phyloP scores from a whole-genome alignment of 23 tunicate genomes.

The Ciona savignyi region DNA sequence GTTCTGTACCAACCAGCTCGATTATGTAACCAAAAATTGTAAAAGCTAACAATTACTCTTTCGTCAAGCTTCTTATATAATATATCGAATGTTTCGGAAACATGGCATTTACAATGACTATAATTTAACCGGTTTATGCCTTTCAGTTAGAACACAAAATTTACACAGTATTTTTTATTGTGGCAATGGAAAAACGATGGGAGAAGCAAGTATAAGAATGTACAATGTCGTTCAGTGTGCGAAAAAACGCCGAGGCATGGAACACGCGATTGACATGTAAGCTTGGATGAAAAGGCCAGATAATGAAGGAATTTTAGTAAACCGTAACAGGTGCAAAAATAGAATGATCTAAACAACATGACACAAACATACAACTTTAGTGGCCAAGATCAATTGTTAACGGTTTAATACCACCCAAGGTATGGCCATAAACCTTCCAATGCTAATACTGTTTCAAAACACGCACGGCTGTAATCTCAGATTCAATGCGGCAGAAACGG shows the following conservation, averaged over 20 bases:
- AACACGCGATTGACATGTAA: background rate
- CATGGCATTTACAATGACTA: no score
- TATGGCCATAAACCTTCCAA: no score
- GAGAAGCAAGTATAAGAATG: background rate
- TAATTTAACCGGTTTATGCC: no score
- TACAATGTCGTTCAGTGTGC: slow-evolving; percentile 1
- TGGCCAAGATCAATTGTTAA: no score
- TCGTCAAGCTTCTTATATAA: no score
- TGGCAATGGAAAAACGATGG: background rate
- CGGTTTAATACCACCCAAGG: no score
- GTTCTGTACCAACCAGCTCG: no score
- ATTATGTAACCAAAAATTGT: no score
- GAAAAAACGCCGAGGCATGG: background rate
- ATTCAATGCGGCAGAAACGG: background rate
- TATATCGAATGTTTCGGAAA: no score
- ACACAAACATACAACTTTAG: background rate
- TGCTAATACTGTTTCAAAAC: background rate
- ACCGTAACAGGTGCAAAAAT: background rate
- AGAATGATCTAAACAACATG: background rate
- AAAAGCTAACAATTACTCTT: no score
- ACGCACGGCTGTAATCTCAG: background rate
- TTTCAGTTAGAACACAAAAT: no score
- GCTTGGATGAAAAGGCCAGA: background rate
- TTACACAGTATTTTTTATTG: background rate
- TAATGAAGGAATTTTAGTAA: background rate